Evolutionary conservation across 2,797 vertebrate genomes (phyloP).

Genomic region (Anas flavirostris): DNA sequence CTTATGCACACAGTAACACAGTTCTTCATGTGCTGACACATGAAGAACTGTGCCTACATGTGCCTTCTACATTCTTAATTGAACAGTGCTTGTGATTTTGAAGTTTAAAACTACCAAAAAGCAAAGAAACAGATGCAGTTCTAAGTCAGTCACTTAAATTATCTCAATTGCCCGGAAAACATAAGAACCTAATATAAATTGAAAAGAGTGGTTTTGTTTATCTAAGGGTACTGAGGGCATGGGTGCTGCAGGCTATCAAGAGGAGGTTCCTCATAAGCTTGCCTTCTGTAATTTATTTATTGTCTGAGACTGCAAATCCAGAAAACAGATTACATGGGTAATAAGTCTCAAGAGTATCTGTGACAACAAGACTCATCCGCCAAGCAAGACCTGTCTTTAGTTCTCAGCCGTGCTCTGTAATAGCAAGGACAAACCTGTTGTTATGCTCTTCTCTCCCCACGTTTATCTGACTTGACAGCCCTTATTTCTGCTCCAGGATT

Average conservation of each 20-base stretch:
- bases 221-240: not conserved
- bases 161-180: not conserved
- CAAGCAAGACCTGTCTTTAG: not conserved
- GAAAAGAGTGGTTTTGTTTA: not conserved
- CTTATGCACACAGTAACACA: not conserved
- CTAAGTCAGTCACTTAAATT: not conserved
- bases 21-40: not conserved
- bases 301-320: not conserved
- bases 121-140: not conserved
- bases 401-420: conserved; percentile 2
- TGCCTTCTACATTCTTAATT: too few relatives aligned
- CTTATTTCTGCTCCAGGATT: conserved; percentile 27
- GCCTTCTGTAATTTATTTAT: not conserved
- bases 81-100: not conserved
- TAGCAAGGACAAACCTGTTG: conserved; percentile 3
- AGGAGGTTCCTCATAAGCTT: not conserved
- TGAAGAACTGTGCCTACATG: too few relatives aligned
- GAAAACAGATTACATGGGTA: not conserved
- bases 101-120: not conserved
- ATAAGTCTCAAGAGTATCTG: not conserved
- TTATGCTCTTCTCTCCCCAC: conserved; percentile 17
- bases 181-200: not conserved
- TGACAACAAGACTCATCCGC: not conserved
- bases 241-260: not conserved
- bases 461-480: conserved; percentile 9